phyloP scores from a whole-genome alignment of 2,888 invertebrate genomes.

The Tetragnatha montana region DNA sequence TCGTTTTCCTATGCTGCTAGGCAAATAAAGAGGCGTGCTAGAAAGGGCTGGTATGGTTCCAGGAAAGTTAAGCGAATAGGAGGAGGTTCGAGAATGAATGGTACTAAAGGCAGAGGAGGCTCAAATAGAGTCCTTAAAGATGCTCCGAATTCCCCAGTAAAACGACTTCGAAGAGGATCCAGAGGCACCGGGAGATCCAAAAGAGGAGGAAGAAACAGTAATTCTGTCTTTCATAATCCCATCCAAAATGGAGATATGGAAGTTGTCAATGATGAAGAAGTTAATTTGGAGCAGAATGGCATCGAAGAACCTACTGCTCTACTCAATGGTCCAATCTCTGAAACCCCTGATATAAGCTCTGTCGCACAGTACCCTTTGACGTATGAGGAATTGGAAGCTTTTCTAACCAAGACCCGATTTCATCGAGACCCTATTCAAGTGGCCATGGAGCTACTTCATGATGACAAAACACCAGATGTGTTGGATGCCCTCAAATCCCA shows the following conservation, averaged over 20 bases:
- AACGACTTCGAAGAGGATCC: neutral
- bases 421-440: slow-evolving; percentile 28
- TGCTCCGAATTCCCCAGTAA: neutral
- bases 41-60: slow-evolving; percentile 30
- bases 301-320: neutral
- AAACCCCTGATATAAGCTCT: neutral
- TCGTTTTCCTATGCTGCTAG: slow-evolving; percentile 1
- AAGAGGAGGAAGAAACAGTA: neutral
- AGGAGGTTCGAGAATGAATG: neutral
- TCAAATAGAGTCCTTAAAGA: neutral
- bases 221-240: neutral
- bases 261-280: neutral
- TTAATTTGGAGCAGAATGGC: neutral
- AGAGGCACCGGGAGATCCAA: neutral
- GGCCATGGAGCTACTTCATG: slow-evolving; percentile 27
- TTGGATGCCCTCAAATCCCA: slow-evolving; percentile 19
- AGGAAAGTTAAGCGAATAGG: neutral
- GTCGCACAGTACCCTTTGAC: slow-evolving; percentile 34
- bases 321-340: neutral
- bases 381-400: slow-evolving; percentile 14
- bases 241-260: neutral
- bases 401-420: slow-evolving; percentile 11
- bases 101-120: neutral
- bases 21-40: slow-evolving; percentile 22
- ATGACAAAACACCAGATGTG: slow-evolving; percentile 9